phyloP scores from a whole-genome alignment of 23 tunicate genomes.

The Ciona savignyi region DNA sequence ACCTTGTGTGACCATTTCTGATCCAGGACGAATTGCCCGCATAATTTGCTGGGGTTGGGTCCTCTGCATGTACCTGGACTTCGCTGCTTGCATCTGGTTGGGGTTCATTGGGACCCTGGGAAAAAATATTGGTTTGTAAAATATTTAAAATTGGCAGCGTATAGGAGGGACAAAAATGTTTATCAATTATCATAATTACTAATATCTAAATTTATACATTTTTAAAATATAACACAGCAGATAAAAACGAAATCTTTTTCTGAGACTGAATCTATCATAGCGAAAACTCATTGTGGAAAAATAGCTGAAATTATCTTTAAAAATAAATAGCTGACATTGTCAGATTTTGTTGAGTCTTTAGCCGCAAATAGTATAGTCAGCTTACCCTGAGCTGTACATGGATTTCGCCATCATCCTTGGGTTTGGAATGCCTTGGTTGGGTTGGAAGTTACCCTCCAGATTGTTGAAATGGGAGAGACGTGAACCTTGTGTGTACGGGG shows the following conservation, averaged over 20 bases:
- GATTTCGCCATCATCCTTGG: slow-evolving; percentile 20
- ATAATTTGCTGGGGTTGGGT: slow-evolving; percentile 19
- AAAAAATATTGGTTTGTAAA: neutral
- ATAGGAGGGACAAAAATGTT: too few species aligned
- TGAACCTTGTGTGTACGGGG: neutral
- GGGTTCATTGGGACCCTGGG: neutral
- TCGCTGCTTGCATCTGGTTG: slow-evolving; percentile 14
- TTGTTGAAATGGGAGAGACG: slow-evolving; percentile 2
- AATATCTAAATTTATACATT: too few species aligned
- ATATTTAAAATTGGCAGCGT: neutral
- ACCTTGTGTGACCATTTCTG: neutral
- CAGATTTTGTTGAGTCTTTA: too few species aligned
- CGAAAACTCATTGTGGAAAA: too few species aligned
- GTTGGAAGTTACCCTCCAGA: slow-evolving; percentile 10
- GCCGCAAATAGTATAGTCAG: too few species aligned
- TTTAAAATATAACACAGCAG: too few species aligned
- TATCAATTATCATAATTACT: too few species aligned
- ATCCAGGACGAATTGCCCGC: neutral
- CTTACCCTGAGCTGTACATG: slow-evolving; percentile 18
- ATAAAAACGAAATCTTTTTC: too few species aligned
- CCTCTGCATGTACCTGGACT: slow-evolving; percentile 6
- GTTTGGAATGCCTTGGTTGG: slow-evolving; percentile 1
- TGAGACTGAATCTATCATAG: too few species aligned
- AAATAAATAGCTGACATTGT: too few species aligned
- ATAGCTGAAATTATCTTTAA: too few species aligned